These are phyloP conservation scores for Anthophora plumipes DNA, from an alignment of 2,888 invertebrate genomes.

Conservation along the genomic window DNA sequence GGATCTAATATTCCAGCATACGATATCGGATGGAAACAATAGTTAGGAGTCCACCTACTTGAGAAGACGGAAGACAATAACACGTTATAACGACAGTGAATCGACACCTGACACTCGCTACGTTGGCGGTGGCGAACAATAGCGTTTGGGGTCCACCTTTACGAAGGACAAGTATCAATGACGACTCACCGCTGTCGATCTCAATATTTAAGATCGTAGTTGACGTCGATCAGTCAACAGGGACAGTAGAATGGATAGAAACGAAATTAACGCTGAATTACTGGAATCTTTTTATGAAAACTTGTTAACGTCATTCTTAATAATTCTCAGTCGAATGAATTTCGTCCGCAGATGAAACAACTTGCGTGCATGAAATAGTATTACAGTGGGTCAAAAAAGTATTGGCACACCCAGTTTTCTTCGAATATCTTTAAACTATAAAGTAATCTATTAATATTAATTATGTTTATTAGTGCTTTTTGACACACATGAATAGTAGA, in stretches of 20 bases:
- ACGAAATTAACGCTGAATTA: conserved; percentile 8
- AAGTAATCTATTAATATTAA: too few relatives aligned
- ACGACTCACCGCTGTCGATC: conserved; percentile 29
- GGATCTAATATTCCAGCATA: conserved; percentile 38
- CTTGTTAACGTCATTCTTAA: neutral
- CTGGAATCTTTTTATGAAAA: neutral
- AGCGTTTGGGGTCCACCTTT: conserved; percentile 20
- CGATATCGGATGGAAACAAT: conserved; percentile 39
- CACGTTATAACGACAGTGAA: conserved; percentile 34
- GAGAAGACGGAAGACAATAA: conserved; percentile 42
- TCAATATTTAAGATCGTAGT: conserved; percentile 12
- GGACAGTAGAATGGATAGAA: neutral
- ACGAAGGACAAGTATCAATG: conserved; percentile 56
- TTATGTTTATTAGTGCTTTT: too few relatives aligned
- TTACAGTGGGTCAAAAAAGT: too few relatives aligned
- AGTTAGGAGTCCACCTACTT: conserved; percentile 42
- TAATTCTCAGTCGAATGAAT: neutral
- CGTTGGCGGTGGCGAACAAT: conserved; percentile 57
- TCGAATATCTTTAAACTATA: too few relatives aligned
- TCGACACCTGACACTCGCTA: conserved; percentile 60
- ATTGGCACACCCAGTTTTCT: too few relatives aligned
- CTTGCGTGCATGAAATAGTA: too few relatives aligned
- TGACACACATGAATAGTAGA: too few relatives aligned
- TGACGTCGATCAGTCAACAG: neutral
- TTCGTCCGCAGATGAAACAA: neutral